Evolutionary conservation across 2,888 invertebrate species (phyloP).

Genomic region (Trypoxylon attenuatum): DNA sequence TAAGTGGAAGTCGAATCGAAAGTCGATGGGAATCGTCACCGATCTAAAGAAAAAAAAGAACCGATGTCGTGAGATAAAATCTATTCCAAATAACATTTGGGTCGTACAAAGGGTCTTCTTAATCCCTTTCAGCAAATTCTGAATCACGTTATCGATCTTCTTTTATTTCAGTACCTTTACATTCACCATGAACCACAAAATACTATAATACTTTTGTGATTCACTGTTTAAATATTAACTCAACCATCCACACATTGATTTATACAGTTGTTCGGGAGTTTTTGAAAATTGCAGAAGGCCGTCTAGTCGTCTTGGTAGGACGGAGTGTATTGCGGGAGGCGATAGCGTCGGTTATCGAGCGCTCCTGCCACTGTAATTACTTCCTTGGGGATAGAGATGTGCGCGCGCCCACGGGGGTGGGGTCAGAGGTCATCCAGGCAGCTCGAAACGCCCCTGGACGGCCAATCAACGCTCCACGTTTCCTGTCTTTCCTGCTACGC

Average conservation of each 20-base stretch:
- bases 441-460: slow-evolving; percentile 61
- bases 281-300: not conserved
- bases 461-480: slow-evolving; percentile 69
- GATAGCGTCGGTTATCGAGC: slow-evolving; percentile 69
- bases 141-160: no score
- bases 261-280: no score
- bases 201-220: no score
- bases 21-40: not conserved
- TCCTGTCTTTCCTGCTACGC: slow-evolving; percentile 53
- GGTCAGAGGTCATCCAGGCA: slow-evolving; percentile 69
- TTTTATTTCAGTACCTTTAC: no score
- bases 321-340: slow-evolving; percentile 25
- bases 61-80: slow-evolving; percentile 10
- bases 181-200: no score
- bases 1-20: not conserved
- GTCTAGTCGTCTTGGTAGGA: slow-evolving; percentile 14
- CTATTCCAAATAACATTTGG: not conserved
- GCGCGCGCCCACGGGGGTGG: slow-evolving; percentile 69
- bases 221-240: no score
- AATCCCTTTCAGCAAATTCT: slow-evolving; percentile 61
- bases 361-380: slow-evolving; percentile 70
- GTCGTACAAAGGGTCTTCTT: slow-evolving; percentile 37
- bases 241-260: not conserved
- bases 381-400: slow-evolving; percentile 69
- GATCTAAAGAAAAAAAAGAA: not conserved